Evolutionary conservation across 2,888 invertebrate species (phyloP).

Genomic region (Drosophila suboccidentalis): DNA sequence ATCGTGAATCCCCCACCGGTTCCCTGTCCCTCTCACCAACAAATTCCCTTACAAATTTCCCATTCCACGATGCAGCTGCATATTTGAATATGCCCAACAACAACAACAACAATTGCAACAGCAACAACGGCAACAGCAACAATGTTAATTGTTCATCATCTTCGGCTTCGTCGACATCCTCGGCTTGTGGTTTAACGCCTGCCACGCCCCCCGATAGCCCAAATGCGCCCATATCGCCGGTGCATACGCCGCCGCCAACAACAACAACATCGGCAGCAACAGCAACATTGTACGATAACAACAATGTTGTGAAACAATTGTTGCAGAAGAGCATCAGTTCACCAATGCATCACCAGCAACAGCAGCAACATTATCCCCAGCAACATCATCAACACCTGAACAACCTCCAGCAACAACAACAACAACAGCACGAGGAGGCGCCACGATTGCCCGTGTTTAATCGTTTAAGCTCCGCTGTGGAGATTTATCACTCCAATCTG

Average conservation of each 20-base stretch:
- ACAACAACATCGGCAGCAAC: constrained; percentile 24
- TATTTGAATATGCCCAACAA: constrained; percentile 40
- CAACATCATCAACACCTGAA: constrained; percentile 50
- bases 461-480: constrained; percentile 88
- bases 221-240: constrained; percentile 83
- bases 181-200: constrained; percentile 55
- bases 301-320: constrained; percentile 60
- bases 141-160: constrained; percentile 7
- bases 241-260: constrained; percentile 83
- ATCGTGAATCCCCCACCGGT: constrained; percentile 86
- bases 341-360: constrained; percentile 46
- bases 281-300: constrained; percentile 5
- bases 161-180: constrained; percentile 65
- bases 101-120: constrained; percentile 1
- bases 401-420: constrained; percentile 13
- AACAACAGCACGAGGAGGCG: constrained; percentile 61
- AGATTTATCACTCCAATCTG: constrained; percentile 74
- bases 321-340: constrained; percentile 82
- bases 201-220: constrained; percentile 85
- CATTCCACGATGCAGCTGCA: constrained; percentile 82
- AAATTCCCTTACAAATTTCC: constrained; percentile 85
- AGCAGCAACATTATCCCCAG: constrained; percentile 38
- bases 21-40: constrained; percentile 85
- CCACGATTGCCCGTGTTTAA: constrained; percentile 93
- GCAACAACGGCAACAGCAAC: constrained; percentile 1